These are phyloP conservation scores for Phodopus roborovskii DNA, from an alignment of 2,113 vertebrate species.

Conservation along the genomic window DNA sequence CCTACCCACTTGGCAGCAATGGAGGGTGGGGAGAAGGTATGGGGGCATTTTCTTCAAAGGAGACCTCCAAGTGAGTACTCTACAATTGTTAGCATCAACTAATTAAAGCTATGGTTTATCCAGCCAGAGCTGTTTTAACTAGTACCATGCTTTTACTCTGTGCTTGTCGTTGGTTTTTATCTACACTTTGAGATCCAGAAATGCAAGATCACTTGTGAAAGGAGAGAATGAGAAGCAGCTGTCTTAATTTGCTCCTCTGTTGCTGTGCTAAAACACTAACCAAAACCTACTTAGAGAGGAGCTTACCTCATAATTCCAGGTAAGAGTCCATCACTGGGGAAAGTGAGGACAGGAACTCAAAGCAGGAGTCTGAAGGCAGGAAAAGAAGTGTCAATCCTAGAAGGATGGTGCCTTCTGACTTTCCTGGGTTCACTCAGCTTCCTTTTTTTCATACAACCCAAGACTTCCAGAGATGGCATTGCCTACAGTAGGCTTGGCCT, in stretches of 20 bases:
- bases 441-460: background rate
- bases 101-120: background rate
- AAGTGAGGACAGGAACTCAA: background rate
- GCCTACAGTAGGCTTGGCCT: background rate
- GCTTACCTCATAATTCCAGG: background rate
- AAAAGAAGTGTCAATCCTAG: background rate
- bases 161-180: background rate
- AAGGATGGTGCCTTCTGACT: background rate
- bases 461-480: background rate
- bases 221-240: conserved; percentile 8
- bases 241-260: background rate
- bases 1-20: conserved; percentile 30
- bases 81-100: background rate
- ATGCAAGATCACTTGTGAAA: conserved; percentile 16
- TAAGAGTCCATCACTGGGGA: background rate
- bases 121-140: background rate
- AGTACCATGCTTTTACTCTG: background rate
- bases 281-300: background rate
- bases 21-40: conserved; percentile 22
- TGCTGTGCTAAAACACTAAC: background rate
- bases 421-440: background rate
- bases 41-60: conserved; percentile 48
- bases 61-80: conserved; percentile 40
- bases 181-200: conserved; percentile 19
- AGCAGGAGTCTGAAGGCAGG: background rate